Percentiles rank a stretch among this genome's conserved stretches.
Conservation (phyloP, 2,888 invertebrate genomes). For the Tetanocera ferruginea region DNA sequence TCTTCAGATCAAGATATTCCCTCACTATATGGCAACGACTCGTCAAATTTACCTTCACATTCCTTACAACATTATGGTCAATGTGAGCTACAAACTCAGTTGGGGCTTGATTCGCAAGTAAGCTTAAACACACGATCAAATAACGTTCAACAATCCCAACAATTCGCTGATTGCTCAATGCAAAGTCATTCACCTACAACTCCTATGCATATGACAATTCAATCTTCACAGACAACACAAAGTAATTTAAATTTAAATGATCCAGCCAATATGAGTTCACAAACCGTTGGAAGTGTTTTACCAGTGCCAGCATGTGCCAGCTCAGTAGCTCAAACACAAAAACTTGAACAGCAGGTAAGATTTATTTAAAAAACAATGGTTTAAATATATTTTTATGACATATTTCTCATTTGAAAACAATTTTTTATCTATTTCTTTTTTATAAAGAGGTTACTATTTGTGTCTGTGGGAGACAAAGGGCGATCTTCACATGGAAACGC, state of each 20-base stretch:
- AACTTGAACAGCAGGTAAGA: constrained; percentile 64
- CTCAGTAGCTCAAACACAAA: constrained; percentile 53
- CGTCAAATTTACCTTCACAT: constrained; percentile 84
- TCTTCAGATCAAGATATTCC: constrained; percentile 51
- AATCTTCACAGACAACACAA: constrained; percentile 73
- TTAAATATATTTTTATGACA: too few relatives aligned
- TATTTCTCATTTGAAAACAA: too few relatives aligned
- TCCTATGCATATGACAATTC: constrained; percentile 72
- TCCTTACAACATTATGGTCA: constrained; percentile 82
- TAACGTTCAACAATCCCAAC: constrained; percentile 69
- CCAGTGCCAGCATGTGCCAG: constrained; percentile 46
- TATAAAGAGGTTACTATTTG: too few relatives aligned
- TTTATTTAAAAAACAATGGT: too few relatives aligned
- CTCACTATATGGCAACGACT: constrained; percentile 84
- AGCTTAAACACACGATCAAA: constrained; percentile 81
- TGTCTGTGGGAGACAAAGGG: too few relatives aligned
- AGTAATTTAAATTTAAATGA: constrained; percentile 59
- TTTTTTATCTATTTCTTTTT: too few relatives aligned
- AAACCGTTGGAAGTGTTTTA: constrained; percentile 60
- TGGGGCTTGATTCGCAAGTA: constrained; percentile 89
- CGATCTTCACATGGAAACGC: too few relatives aligned
- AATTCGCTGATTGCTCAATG: constrained; percentile 79
- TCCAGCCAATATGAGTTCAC: constrained; percentile 60
- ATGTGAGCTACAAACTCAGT: constrained; percentile 87
- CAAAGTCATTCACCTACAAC: constrained; percentile 73